These are phyloP conservation scores for Sylvilagus floridanus DNA, from an alignment of 2,797 vertebrate genomes.

Conservation along the genomic window DNA sequence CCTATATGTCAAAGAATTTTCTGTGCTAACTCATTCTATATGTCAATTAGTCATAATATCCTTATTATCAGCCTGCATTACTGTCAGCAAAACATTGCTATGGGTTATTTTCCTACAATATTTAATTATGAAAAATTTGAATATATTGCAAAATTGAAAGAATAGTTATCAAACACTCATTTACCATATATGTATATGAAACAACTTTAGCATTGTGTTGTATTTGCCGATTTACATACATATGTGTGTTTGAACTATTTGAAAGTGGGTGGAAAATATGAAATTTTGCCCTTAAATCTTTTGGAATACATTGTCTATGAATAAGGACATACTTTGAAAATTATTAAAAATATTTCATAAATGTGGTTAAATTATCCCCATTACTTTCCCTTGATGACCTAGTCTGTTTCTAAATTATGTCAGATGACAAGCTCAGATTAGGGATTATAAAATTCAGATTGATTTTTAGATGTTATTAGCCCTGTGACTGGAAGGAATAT, in stretches of 20 bases:
- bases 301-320: background rate
- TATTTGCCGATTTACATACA: background rate
- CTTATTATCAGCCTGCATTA: background rate
- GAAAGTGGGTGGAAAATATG: background rate
- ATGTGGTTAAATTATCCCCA: background rate
- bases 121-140: slow-evolving; percentile 56
- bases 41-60: slow-evolving; percentile 5
- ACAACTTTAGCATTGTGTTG: slow-evolving; percentile 19
- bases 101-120: background rate
- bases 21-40: slow-evolving; percentile 18
- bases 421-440: slow-evolving; percentile 2
- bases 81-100: background rate
- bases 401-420: slow-evolving; percentile 33
- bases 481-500: background rate
- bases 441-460: background rate
- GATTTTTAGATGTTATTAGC: background rate
- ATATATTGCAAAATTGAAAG: background rate
- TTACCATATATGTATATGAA: background rate
- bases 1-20: slow-evolving; percentile 26
- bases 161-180: background rate
- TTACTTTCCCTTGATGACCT: background rate
- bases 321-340: background rate
- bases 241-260: background rate
- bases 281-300: slow-evolving; percentile 19
- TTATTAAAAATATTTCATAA: slow-evolving; percentile 8